Base-by-base conservation (phyloP, 2,113 vertebrate species). In the Bombycilla garrulus region DNA sequence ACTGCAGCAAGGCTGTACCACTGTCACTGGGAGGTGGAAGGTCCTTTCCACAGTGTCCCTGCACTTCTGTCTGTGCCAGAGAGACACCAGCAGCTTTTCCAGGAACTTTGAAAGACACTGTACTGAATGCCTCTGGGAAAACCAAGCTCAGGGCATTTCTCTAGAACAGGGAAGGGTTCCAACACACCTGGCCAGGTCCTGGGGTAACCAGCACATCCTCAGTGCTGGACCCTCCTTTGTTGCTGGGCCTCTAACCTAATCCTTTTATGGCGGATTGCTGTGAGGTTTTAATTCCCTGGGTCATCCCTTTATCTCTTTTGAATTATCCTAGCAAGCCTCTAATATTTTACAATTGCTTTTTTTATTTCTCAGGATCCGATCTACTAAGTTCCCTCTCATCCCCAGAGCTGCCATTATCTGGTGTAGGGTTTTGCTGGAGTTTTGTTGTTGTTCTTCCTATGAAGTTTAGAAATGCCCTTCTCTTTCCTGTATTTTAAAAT, bases 261-360 rank as follows among this genome's bases (percentile, higher is more conserved):
- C 90, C 82, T 80, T 96, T 88, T 31, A 86, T 1, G 1, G 10
- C 62, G 74, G 81, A 83, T 53, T 93, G 57, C 53, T 76, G 36
- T 11, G 40, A 85, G 79, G 45, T 50, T 86, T 25, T 90, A 88
- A 96, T 61, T 92, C 85, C 79, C 71, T 48, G 45, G 77, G 61
- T 88, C 81, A 94, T 88, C 50, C 77, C 45, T 92, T 90, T 73
- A 88, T 86, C 82, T 92, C 90, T 88, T 92, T 35, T 86, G 71
- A 95, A 66, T 80, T 90, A 92, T 70, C 42, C 50, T 58, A 20
- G 58, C 42, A 90, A 81, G 54, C 47, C 23, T 83, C 85, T 88
- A 72, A 96, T 92, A 45, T 93, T 81, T 65, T 26, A 56, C 5
- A 58, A 51, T 82, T 86, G 51, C 7, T 81, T 58, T 61, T 73